Percentiles rank a stretch among this genome's conserved stretches.
These are phyloP conservation scores for Masticophis lateralis DNA, from an alignment of 2,797 vertebrate genomes.

Conservation along the genomic window DNA sequence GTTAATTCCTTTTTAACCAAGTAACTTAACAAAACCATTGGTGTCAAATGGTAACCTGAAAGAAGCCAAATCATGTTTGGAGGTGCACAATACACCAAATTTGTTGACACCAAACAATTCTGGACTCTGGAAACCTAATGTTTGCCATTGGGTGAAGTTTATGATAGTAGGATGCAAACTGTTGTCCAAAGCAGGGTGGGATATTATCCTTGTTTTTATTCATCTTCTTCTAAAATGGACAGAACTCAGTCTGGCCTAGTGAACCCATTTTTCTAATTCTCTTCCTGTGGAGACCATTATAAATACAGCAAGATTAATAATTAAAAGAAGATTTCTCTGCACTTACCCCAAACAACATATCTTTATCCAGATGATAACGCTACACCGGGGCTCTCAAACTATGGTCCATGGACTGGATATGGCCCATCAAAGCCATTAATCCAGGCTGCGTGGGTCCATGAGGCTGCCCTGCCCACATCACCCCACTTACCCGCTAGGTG, in stretches of 20 bases:
- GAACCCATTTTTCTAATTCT: background rate
- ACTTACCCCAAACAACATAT: background rate
- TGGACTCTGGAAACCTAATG: background rate
- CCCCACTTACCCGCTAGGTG: too few relatives aligned
- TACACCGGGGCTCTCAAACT: background rate
- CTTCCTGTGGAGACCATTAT: background rate
- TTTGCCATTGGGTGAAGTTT: background rate
- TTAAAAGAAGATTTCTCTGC: background rate
- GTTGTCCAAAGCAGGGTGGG: background rate
- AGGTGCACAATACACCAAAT: background rate
- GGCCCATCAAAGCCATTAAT: too few relatives aligned
- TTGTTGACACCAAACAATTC: background rate
- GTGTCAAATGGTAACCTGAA: background rate
- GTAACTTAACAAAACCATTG: background rate
- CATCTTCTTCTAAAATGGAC: background rate
- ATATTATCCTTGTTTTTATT: background rate
- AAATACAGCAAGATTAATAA: background rate
- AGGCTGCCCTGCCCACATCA: too few relatives aligned
- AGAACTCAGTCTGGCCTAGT: background rate
- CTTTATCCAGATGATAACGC: background rate
- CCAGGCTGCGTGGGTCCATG: too few relatives aligned
- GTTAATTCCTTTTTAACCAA: background rate
- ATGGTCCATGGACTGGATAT: too few relatives aligned
- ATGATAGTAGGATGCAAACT: background rate
- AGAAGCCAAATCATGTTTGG: background rate